These are phyloP conservation scores for Microplitis manilae DNA, from an alignment of 2,888 invertebrate genomes.

Conservation along the genomic window DNA sequence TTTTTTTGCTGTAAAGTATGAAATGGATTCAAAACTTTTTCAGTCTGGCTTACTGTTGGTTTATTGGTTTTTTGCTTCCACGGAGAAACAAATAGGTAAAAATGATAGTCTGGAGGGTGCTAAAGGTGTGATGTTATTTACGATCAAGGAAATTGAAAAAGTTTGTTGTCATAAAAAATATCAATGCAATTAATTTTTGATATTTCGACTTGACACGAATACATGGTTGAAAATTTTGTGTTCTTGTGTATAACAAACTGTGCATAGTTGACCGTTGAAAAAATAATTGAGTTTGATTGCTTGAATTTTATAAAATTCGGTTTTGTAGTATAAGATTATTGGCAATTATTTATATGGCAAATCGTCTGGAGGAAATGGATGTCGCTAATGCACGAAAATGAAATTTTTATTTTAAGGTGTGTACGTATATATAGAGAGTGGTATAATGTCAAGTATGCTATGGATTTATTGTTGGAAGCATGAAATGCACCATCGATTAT, in stretches of 20 bases:
- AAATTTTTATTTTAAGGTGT: background rate
- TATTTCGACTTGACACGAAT: background rate
- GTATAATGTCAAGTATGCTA: slow-evolving; percentile 1
- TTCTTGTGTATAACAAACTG: no score
- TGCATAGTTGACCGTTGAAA: background rate
- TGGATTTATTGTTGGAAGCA: background rate
- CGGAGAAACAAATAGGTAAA: background rate
- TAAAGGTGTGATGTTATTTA: slow-evolving; percentile 1
- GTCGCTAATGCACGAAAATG: background rate
- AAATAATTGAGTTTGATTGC: no score
- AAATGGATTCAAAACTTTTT: background rate
- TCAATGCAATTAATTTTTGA: slow-evolving; percentile 22
- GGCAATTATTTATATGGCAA: background rate
- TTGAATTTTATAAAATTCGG: no score
- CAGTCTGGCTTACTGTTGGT: background rate
- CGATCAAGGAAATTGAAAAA: slow-evolving; percentile 32
- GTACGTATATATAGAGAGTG: background rate
- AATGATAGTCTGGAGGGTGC: background rate
- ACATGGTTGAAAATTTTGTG: no score
- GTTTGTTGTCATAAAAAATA: slow-evolving; percentile 4
- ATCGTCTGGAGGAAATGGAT: background rate
- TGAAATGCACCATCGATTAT: slow-evolving; percentile 6
- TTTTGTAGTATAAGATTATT: background rate
- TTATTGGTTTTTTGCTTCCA: background rate
- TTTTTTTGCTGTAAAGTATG: background rate